Evolutionary conservation across 2,113 vertebrate species (phyloP).

Genomic region (Micromys minutus): DNA sequence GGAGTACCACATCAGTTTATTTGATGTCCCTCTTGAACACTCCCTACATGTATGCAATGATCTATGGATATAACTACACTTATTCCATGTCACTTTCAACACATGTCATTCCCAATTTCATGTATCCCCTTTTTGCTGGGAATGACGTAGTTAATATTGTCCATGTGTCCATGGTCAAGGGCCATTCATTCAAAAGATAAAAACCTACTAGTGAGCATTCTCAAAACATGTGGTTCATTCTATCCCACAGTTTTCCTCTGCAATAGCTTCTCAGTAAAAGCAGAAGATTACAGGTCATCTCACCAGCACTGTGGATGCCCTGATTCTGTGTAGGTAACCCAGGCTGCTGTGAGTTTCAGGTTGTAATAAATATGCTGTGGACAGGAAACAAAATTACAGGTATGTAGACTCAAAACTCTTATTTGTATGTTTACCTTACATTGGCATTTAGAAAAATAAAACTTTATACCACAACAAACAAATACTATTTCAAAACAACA

Average conservation of each 20-base stretch:
- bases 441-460: constrained; percentile 20
- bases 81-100: not conserved
- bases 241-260: not conserved
- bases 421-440: not conserved
- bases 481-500: constrained; percentile 1
- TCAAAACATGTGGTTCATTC: too few relatives aligned
- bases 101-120: too few relatives aligned
- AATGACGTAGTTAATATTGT: not conserved
- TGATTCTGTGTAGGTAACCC: not conserved
- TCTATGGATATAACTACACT: too few relatives aligned
- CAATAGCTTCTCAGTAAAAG: too few relatives aligned
- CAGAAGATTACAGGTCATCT: not conserved
- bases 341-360: not conserved
- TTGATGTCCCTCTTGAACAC: not conserved
- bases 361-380: not conserved
- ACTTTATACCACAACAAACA: not conserved
- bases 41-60: not conserved
- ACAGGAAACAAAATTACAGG: not conserved
- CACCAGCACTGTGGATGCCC: not conserved
- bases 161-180: not conserved
- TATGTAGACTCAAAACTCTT: not conserved
- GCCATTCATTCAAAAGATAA: too few relatives aligned
- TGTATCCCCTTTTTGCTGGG: not conserved
- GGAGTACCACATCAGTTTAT: not conserved
- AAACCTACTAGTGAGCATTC: not conserved